Evolutionary conservation across 2,888 invertebrate genomes (phyloP).

Genomic region (Nematopogon swammerdamellus): DNA sequence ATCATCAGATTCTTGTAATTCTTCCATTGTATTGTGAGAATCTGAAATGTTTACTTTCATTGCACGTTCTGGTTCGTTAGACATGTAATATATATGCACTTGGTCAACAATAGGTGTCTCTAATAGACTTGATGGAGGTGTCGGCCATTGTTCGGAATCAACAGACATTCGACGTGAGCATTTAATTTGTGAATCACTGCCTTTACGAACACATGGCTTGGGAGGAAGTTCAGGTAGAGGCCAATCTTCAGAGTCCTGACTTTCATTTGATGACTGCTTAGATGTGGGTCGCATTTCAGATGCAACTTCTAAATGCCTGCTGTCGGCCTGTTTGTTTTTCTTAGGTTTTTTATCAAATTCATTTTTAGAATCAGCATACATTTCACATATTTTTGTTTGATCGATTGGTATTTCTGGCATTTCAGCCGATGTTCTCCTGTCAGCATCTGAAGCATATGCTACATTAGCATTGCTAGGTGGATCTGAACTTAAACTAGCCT

Average conservation of each 20-base stretch:
- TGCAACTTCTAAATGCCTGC: slow-evolving; percentile 14
- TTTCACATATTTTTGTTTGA: slow-evolving; percentile 57
- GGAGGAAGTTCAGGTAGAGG: slow-evolving; percentile 71
- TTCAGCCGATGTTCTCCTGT: slow-evolving; percentile 78
- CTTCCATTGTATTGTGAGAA: slow-evolving; percentile 56
- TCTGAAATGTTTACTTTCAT: slow-evolving; percentile 72
- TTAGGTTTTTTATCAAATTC: slow-evolving; percentile 33
- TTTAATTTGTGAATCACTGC: slow-evolving; percentile 21
- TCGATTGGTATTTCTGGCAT: slow-evolving; percentile 84
- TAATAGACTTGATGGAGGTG: slow-evolving; percentile 69
- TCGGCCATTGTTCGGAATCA: slow-evolving; percentile 79
- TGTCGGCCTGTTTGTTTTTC: slow-evolving; percentile 26
- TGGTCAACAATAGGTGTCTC: slow-evolving; percentile 72
- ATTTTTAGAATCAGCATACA: slow-evolving; percentile 53
- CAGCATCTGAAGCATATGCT: slow-evolving; percentile 75
- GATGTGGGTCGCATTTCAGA: slow-evolving; percentile 9
- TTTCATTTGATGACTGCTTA: slow-evolving; percentile 55
- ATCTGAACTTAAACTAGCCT: slow-evolving; percentile 81
- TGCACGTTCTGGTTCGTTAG: slow-evolving; percentile 73
- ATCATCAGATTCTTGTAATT: slow-evolving; percentile 61
- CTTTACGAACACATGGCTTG: slow-evolving; percentile 33
- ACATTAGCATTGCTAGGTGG: slow-evolving; percentile 72
- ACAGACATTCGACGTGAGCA: slow-evolving; percentile 50
- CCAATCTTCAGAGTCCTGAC: slow-evolving; percentile 75
- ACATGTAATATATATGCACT: slow-evolving; percentile 77